Percentiles rank a stretch among this genome's conserved stretches.
phyloP scores from a whole-genome alignment of 2,113 vertebrate genomes.

The Phylloscopus trochilus region DNA sequence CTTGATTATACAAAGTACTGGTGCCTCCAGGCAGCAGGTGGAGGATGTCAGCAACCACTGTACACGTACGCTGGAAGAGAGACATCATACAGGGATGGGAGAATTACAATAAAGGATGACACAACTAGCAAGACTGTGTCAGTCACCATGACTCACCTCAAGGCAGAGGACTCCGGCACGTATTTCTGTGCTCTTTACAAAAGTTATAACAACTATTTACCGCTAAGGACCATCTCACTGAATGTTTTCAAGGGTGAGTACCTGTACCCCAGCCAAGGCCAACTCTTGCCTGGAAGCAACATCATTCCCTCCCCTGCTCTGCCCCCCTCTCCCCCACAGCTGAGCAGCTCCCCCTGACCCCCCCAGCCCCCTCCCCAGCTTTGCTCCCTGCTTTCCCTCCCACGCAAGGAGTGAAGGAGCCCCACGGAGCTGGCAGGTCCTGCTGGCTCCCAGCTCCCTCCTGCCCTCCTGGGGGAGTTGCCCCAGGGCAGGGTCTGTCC shows the following conservation, averaged over 20 bases:
- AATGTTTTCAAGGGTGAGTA: slow-evolving; percentile 66
- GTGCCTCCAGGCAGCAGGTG: background rate
- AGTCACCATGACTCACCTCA: slow-evolving; percentile 47
- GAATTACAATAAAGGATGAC: background rate
- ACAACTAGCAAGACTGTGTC: rapidly evolving
- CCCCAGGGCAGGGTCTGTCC: background rate
- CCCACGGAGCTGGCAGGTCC: background rate
- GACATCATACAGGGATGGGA: rapidly evolving
- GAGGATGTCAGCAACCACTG: rapidly evolving
- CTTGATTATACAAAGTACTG: rapidly evolving
- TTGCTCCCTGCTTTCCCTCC: rapidly evolving
- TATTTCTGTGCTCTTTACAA: slow-evolving; percentile 13
- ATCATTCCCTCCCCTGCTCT: background rate
- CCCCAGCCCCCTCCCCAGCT: background rate
- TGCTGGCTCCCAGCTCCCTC: background rate
- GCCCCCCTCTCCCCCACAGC: background rate
- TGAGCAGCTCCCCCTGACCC: background rate
- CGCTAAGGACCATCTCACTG: background rate
- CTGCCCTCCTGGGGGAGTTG: background rate
- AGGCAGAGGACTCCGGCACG: slow-evolving; percentile 33
- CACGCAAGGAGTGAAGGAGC: background rate
- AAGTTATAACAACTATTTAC: rapidly evolving
- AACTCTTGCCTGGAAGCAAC: background rate
- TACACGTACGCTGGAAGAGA: rapidly evolving
- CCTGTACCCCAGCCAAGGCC: background rate